These are phyloP conservation scores for Calameuta idolon DNA, from an alignment of 2,888 invertebrate species.

Conservation along the genomic window DNA sequence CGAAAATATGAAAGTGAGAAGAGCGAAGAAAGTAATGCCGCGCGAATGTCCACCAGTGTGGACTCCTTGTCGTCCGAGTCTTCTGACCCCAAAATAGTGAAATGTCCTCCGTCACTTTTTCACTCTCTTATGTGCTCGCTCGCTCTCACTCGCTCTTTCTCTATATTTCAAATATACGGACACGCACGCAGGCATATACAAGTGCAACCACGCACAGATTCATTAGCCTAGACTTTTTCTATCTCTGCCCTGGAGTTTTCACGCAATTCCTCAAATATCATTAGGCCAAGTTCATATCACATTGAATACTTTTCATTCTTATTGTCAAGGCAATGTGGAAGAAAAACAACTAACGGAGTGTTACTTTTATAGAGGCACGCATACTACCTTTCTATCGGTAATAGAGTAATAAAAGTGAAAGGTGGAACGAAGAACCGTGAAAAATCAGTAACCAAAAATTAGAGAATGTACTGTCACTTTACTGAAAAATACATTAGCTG, in stretches of 20 bases:
- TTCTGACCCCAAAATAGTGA: slow-evolving; percentile 47
- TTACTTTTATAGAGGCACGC: not conserved
- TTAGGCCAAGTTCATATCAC: not conserved
- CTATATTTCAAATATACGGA: not conserved
- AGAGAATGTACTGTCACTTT: not conserved
- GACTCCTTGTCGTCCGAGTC: slow-evolving; percentile 25
- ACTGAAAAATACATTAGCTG: not conserved
- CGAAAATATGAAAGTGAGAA: slow-evolving; percentile 61
- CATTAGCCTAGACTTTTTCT: not conserved
- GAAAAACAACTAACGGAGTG: not conserved
- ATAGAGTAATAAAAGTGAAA: not conserved
- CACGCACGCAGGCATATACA: not conserved
- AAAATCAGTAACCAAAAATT: not conserved
- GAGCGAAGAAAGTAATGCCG: slow-evolving; percentile 57
- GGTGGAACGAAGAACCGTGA: not conserved
- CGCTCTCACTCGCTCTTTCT: not conserved
- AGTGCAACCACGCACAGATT: not conserved
- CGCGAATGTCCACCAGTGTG: slow-evolving; percentile 42
- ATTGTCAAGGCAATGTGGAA: not conserved
- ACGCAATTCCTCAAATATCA: not conserved
- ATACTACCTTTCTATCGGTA: not conserved
- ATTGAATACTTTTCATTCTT: not conserved
- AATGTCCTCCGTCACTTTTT: slow-evolving; percentile 9
- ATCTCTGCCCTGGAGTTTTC: not conserved
- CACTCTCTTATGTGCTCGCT: not conserved